Evolutionary conservation across 2,888 invertebrate species (phyloP), one percentile per base, ranked within the genome.

Genomic region (Augiades crinisus): DNA sequence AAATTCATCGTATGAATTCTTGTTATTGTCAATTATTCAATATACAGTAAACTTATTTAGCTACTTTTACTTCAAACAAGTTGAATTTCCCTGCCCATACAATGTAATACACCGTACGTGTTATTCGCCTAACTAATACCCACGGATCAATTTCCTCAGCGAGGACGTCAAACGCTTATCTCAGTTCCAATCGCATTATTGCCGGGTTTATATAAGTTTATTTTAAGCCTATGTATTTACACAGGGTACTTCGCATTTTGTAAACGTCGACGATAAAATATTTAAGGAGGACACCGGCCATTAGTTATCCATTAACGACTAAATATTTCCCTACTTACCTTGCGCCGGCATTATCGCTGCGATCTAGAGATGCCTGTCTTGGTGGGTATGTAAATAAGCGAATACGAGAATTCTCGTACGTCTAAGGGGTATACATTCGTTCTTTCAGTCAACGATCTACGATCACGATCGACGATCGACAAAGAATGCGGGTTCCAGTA

Each of bases 241-340:
- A 21, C 36, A 27, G n/a, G 31, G 37, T 44, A 51, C 44, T 51
- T 44, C 44, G 51, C 43, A 38, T 51, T 51, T 51, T 51, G 51
- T 51, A 38, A 51, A 44, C 51, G 51, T 51, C 51, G 10, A 38
- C 51, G 44, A 51, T 51, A 45, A 44, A 51, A 51, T 51, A 51
- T 51, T 38, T 44, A 51, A 51, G 44, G 37, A 44, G 43, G 51
- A 51, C 51, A 51, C 22, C 44, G 38, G 51, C 51, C 58, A 58
- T 62, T 59, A 58, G 58, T 62, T 59, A 56, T 57, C 53, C 57
- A 62, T 60, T 60, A 60, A 58, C 56, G 56, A 62, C 51, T 56
- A 57, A 55, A 59, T 62, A 59, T 62, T 56, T 56, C 55, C 57
- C 43, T 46, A 47, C 53, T 46, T 47, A 56, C 45, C 56, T 56